Base-by-base conservation (phyloP, 1,140 invertebrate genomes). In the Aphaenogaster floridana region DNA sequence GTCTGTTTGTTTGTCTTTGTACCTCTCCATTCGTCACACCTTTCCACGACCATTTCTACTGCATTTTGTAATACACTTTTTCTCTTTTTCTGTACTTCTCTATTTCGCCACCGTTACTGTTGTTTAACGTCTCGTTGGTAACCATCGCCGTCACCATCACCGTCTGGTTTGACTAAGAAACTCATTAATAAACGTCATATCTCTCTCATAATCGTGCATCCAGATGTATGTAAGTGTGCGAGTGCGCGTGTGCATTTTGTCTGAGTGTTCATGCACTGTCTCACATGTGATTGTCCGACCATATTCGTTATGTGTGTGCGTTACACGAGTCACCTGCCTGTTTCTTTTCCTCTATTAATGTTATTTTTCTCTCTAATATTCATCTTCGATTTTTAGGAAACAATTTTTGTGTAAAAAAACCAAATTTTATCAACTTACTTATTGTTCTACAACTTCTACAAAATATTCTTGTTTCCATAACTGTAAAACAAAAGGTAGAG, bases 161-260 rank as follows among this genome's bases (percentile, higher is more conserved):
- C 36, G 0, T 81, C n/a, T 81, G n/a, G 54, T 74, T 76, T 21
- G 68, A 86, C 52, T 74, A 50, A 63, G 45, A 78, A 72, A 72
- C 52, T 76, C 86, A 89, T 69, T 83, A 59, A 74, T 86, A 17
- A 72, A 42, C 42, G 76, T 50, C 71, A 69, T 71, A 61, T 79
- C 21, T 21, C 21, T 21, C 21, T 21, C 84, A 79, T 83, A 83
- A 39, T 76, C 13, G 54, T 50, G 45, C 80, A 74, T 74, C 17
- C 59, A 76, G 72, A 63, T 83, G 80, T 88, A 71, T 74, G 74
- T 80, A 80, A 61, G 86, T 72, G 63, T 91, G 88, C 69, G 69
- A 89, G 66, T 88, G 86, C 50, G 81, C 72, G 84, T 87, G 42
- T 89, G 63, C 80, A 89, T 88, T 79, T 66, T 89, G 8, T 89